phyloP scores from a whole-genome alignment of 2,113 vertebrate species.

The Vulpes lagopus region DNA sequence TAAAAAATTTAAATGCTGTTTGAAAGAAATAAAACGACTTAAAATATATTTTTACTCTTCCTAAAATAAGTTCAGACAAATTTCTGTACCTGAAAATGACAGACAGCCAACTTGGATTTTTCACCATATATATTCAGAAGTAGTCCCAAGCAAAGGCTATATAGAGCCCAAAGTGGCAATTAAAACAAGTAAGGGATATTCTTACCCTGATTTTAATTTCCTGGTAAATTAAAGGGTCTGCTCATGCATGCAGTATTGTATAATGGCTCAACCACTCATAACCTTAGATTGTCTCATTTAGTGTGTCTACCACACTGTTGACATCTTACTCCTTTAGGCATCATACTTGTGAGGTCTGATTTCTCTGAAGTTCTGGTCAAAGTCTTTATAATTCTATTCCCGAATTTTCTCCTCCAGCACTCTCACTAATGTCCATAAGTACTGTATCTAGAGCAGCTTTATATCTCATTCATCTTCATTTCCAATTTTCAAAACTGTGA shows the following conservation, averaged over 20 bases:
- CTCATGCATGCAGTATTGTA: neutral
- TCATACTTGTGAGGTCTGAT: neutral
- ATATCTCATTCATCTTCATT: neutral
- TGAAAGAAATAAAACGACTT: neutral
- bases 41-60: slow-evolving; percentile 43
- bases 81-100: slow-evolving; percentile 20
- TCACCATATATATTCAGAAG: neutral
- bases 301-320: slow-evolving; percentile 20
- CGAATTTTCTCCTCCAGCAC: neutral
- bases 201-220: slow-evolving; percentile 58
- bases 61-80: slow-evolving; percentile 51
- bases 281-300: neutral
- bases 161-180: slow-evolving; percentile 52
- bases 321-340: neutral
- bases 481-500: neutral
- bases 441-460: neutral
- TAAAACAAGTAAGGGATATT: slow-evolving; percentile 59
- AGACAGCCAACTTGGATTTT: neutral
- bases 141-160: neutral
- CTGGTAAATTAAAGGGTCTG: slow-evolving; percentile 13
- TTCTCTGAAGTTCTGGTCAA: neutral
- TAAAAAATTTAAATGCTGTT: neutral
- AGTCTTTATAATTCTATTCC: neutral
- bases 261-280: neutral
- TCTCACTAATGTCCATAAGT: neutral